Conservation (phyloP, 2,888 invertebrate species). For the Sylvicola fuscatus region DNA sequence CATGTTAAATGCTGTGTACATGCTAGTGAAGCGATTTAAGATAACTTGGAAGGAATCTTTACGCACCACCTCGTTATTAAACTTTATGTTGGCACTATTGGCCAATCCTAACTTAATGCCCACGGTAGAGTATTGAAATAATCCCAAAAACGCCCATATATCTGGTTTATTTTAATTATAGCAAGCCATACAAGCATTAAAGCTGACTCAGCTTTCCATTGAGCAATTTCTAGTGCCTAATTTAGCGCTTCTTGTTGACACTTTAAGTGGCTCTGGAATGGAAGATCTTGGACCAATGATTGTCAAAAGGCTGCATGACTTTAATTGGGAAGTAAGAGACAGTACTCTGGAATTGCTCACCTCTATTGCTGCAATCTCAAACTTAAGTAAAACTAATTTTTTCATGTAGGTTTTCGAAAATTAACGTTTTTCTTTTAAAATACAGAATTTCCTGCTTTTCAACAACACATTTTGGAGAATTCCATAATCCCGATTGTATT, state of each 20-base stretch:
- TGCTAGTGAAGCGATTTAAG: constrained; percentile 43
- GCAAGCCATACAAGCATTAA: constrained; percentile 48
- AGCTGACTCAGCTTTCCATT: constrained; percentile 45
- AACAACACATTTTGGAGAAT: constrained; percentile 42
- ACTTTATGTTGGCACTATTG: constrained; percentile 30
- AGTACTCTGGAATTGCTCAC: constrained; percentile 51
- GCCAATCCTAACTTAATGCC: constrained; percentile 29
- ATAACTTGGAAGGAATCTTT: constrained; percentile 61
- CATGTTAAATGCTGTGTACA: constrained; percentile 41
- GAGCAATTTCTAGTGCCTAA: constrained; percentile 59
- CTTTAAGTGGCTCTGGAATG: constrained; percentile 38
- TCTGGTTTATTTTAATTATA: constrained; percentile 19
- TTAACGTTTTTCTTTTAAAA: constrained; percentile 9
- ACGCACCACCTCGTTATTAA: constrained; percentile 46
- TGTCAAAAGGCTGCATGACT: constrained; percentile 45
- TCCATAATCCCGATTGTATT: constrained; percentile 42
- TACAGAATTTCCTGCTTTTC: constrained; percentile 59
- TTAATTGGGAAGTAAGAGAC: constrained; percentile 61
- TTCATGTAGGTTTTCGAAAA: constrained; percentile 1
- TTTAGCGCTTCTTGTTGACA: constrained; percentile 48
- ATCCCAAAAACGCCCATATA: background rate
- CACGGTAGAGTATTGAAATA: constrained; percentile 24
- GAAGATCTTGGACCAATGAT: constrained; percentile 44
- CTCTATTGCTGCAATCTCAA: constrained; percentile 46
- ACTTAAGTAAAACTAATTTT: constrained; percentile 35